Conservation (phyloP, 1,140 invertebrate species). For the Steinernema feltiae region DNA sequence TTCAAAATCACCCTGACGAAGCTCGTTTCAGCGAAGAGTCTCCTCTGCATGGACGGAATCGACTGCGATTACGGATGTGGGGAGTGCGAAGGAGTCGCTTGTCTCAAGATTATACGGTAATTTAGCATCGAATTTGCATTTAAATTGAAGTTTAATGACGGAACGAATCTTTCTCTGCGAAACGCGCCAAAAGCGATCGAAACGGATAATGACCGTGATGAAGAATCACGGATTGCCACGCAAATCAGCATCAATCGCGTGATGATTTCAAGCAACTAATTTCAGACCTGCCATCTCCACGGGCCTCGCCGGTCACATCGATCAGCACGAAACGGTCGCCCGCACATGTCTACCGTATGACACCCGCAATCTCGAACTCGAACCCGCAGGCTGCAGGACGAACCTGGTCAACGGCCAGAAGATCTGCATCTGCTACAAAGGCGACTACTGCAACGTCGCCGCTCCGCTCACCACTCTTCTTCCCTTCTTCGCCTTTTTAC, state of each 20-base stretch:
- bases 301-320: not conserved
- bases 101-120: conserved; percentile 12
- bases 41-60: conserved; percentile 5
- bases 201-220: no score
- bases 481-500: not conserved
- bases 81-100: conserved; percentile 8
- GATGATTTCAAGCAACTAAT: not conserved
- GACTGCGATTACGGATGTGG: conserved; percentile 2
- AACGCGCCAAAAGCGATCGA: no score
- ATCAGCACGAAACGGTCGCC: not conserved
- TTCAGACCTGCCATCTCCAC: not conserved
- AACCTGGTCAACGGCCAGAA: not conserved
- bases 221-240: no score
- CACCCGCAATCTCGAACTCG: not conserved
- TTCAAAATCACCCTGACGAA: not conserved
- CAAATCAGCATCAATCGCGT: no score
- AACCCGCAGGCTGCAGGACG: not conserved
- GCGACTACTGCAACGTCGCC: conserved; percentile 3
- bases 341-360: not conserved
- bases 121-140: not conserved
- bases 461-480: not conserved
- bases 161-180: no score
- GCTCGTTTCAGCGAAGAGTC: conserved; percentile 4
- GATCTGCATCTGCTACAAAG: conserved; percentile 10
- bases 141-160: conserved; percentile 12